These are phyloP conservation scores for Noctua fimbriata DNA, from an alignment of 2,888 invertebrate species.

Conservation along the genomic window DNA sequence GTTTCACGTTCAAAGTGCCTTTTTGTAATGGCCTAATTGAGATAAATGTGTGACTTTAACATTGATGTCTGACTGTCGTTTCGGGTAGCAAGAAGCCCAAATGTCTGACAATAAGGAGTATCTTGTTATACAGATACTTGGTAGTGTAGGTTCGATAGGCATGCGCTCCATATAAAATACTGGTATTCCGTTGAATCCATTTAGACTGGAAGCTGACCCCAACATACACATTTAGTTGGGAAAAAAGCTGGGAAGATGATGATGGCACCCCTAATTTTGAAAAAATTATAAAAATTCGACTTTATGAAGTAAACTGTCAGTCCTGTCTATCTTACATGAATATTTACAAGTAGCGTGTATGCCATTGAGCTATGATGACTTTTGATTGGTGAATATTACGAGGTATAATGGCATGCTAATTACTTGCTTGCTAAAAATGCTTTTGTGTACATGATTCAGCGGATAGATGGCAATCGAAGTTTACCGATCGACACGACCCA, in stretches of 20 bases:
- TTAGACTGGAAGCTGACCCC: background rate
- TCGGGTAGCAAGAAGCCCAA: background rate
- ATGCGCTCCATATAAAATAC: background rate
- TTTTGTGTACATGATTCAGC: background rate
- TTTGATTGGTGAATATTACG: background rate
- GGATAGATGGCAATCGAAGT: background rate
- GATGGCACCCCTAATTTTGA: too few species aligned
- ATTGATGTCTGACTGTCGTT: background rate
- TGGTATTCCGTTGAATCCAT: too few species aligned
- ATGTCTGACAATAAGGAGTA: background rate
- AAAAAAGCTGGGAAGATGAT: background rate
- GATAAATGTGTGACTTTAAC: background rate
- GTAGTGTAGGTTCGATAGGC: background rate
- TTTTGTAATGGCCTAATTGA: background rate
- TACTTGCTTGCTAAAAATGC: background rate
- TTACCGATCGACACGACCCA: background rate
- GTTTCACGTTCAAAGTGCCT: constrained; percentile 4
- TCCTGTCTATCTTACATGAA: background rate
- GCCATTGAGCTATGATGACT: too few species aligned
- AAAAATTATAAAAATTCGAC: too few species aligned
- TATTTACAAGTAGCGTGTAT: background rate
- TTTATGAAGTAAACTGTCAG: too few species aligned
- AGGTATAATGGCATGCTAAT: background rate
- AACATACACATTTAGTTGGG: background rate
- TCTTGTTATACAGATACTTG: background rate